phyloP scores from a whole-genome alignment of 2,113 vertebrate species.

The Apaloderma vittatum region DNA sequence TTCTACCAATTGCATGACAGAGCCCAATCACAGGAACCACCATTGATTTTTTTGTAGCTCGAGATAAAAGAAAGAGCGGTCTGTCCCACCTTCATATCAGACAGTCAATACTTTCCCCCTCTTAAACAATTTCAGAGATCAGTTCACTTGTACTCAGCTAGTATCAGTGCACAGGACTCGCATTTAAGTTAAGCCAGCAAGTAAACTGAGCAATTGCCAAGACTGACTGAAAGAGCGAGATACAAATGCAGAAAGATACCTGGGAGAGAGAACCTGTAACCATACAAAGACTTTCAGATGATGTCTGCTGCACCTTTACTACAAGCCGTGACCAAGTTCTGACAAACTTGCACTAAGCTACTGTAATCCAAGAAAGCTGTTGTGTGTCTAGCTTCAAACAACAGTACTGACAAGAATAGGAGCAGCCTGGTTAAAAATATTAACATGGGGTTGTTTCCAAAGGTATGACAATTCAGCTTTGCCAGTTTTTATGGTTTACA shows the following conservation, averaged over 20 bases:
- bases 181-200: neutral
- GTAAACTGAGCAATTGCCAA: neutral
- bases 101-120: neutral
- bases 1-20: neutral
- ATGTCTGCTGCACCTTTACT: neutral
- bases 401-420: neutral
- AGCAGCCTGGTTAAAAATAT: neutral
- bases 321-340: neutral
- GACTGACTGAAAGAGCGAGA: neutral
- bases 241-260: neutral
- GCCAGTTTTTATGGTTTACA: neutral
- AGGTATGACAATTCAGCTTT: neutral
- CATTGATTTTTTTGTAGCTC: neutral
- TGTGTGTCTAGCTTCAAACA: neutral
- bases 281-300: fast-evolving
- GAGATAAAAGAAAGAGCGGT: neutral
- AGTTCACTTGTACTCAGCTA: neutral
- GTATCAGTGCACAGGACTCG: neutral
- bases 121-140: neutral
- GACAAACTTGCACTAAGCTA: neutral
- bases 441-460: neutral
- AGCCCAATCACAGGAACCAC: neutral
- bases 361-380: neutral
- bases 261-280: neutral
- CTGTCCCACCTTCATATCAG: neutral